Base-by-base conservation (phyloP, 1,140 invertebrate species). In the Drosophila oshimai region DNA sequence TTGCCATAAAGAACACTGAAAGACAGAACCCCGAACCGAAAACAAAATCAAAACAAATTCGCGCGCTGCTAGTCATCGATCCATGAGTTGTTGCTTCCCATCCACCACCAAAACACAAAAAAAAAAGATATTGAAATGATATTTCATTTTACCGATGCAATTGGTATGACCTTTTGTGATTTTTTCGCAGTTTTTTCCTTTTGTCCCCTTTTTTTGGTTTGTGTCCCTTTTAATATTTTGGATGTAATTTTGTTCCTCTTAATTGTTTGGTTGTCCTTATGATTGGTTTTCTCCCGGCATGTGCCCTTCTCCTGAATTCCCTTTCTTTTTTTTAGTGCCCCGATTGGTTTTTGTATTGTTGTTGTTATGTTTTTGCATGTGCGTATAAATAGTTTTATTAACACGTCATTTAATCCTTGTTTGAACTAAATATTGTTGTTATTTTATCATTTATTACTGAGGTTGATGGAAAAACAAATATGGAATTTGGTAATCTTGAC, bases 301-400 rank as follows among this genome's bases (percentile, higher is more conserved):
- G 54, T 13, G 20, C 4, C 28, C 31, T 45, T 18, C 46, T n/a
- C 12, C 24, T 33, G 6, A 26, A 29, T 41, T 22, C 15, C 6
- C 31, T 5, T 3, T 15, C 18, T 13, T 26, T 37, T 42, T 13
- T 24, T 6, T 24, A 13, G 6, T 34, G 10, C 15, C n/a, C 37
- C 10, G n/a, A 34, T 31, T 28, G 24, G 47, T 33, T 51, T 75
- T 64, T 80, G 70, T 74, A 77, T 77, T 86, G 71, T 78, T 78
- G 65, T 89, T 90, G 89, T 80, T 86, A 68, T 90, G 79, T 88
- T 79, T 75, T 84, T 79, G 78, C 84, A 80, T 84, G 77, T 42
- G 55, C 76, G 71, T 37, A 17, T 12, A 12, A 13, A 41, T 54
- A 41, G 4, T 65, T 24, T 39, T 15, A 44, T 18, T 50, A 45